Evolutionary conservation across 2,888 invertebrate species (phyloP).

Genomic region (Oscheius sp.): DNA sequence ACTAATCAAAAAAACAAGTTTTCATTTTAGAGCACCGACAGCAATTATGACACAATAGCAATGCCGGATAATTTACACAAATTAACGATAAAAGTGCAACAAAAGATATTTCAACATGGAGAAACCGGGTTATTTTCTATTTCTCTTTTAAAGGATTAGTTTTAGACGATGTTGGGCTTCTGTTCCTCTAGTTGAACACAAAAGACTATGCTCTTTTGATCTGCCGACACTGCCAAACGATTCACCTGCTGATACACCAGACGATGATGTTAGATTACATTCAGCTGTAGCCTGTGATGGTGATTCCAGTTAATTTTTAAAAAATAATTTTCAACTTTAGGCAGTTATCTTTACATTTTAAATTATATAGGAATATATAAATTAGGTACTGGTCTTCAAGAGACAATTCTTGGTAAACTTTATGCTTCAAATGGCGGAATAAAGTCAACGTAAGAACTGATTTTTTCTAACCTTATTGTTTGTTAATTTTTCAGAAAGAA

Average conservation of each 20-base stretch:
- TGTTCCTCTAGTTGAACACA: constrained; percentile 40
- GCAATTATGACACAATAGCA: constrained; percentile 46
- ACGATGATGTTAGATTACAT: constrained; percentile 50
- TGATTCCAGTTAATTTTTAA: neutral
- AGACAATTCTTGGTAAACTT: constrained; percentile 88
- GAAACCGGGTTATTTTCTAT: constrained; percentile 11
- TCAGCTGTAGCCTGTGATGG: constrained; percentile 76
- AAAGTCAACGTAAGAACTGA: constrained; percentile 71
- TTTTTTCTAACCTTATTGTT: neutral
- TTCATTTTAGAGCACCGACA: constrained; percentile 38
- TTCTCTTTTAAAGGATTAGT: neutral
- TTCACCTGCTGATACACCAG: constrained; percentile 53
- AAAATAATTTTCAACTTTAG: constrained; percentile 71
- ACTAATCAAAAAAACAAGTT: too few relatives aligned
- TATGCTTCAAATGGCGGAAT: constrained; percentile 82
- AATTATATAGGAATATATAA: constrained; percentile 84
- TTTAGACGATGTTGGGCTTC: constrained; percentile 39
- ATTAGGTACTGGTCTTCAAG: constrained; percentile 92
- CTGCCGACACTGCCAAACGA: constrained; percentile 46
- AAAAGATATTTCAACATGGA: constrained; percentile 36
- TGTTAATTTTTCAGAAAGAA: constrained; percentile 43
- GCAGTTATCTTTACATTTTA: constrained; percentile 86
- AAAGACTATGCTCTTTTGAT: constrained; percentile 44
- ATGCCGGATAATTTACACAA: constrained; percentile 62
- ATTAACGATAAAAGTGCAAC: constrained; percentile 56